Conservation (phyloP, 2,888 invertebrate genomes). For the Pandemis heparana region DNA sequence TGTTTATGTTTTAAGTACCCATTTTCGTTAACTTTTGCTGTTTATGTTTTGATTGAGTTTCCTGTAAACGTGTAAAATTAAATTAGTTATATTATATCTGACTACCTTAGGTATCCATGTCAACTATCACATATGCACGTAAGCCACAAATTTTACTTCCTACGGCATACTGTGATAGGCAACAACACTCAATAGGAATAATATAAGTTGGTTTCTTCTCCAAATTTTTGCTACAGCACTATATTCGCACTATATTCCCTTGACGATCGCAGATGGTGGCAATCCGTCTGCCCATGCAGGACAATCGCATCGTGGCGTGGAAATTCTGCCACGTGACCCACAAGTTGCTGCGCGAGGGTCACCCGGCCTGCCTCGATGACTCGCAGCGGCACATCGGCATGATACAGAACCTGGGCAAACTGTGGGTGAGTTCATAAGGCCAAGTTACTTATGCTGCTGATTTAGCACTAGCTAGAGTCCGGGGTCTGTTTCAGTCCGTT, state of each 20-base stretch:
- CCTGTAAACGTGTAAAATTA: not conserved
- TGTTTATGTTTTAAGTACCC: too few relatives aligned
- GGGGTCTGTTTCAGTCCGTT: too few relatives aligned
- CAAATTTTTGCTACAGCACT: too few relatives aligned
- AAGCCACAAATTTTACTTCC: too few relatives aligned
- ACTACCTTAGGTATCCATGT: too few relatives aligned
- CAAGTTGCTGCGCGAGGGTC: constrained; percentile 97
- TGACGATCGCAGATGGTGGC: constrained; percentile 74
- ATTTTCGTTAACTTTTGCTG: not conserved
- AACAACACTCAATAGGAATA: not conserved
- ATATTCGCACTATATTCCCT: not conserved
- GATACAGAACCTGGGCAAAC: constrained; percentile 94
- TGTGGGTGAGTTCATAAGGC: constrained; percentile 89
- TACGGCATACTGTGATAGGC: too few relatives aligned
- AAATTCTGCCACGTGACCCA: constrained; percentile 99
- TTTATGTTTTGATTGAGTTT: not conserved
- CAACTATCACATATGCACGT: too few relatives aligned
- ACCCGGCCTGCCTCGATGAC: constrained; percentile 93
- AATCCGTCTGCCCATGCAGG: constrained; percentile 91
- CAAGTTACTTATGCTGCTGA: too few relatives aligned
- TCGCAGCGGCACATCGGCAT: constrained; percentile 92
- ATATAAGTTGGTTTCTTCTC: not conserved
- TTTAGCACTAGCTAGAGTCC: too few relatives aligned
- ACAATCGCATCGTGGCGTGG: constrained; percentile 98
- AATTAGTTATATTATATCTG: too few relatives aligned